A percentile compares a stretch with the other conserved stretches of the same genome.
These are phyloP conservation scores for Dysdera silvatica DNA, from an alignment of 1,140 invertebrate genomes.

Conservation along the genomic window DNA sequence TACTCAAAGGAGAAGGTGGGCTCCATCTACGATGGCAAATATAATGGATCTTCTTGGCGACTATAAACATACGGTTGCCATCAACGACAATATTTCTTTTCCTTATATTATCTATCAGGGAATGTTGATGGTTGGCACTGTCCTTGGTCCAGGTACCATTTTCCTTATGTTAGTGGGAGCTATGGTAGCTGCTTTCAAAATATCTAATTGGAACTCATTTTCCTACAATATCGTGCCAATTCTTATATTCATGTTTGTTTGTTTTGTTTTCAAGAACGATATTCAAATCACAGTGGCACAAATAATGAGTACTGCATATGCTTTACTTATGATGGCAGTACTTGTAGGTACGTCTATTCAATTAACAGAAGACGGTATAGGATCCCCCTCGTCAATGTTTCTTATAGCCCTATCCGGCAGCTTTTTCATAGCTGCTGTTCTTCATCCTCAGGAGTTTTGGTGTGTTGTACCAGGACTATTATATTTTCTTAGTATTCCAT, in stretches of 20 bases:
- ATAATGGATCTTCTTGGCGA: slow-evolving; percentile 55
- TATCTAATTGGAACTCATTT: slow-evolving; percentile 48
- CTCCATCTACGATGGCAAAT: slow-evolving; percentile 59
- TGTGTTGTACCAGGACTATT: slow-evolving; percentile 91
- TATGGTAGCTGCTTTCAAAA: slow-evolving; percentile 50
- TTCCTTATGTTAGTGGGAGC: slow-evolving; percentile 58
- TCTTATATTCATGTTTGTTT: slow-evolving; percentile 46
- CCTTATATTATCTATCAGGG: slow-evolving; percentile 51
- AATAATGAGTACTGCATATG: slow-evolving; percentile 67
- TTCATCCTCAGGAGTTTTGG: slow-evolving; percentile 98
- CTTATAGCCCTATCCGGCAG: slow-evolving; percentile 85
- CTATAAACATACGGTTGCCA: slow-evolving; percentile 47
- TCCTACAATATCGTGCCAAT: slow-evolving; percentile 47
- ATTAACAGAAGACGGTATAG: slow-evolving; percentile 85
- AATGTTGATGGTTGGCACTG: slow-evolving; percentile 50
- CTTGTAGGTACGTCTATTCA: slow-evolving; percentile 90
- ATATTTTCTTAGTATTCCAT: slow-evolving; percentile 93
- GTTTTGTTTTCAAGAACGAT: slow-evolving; percentile 46
- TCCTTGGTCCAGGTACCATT: slow-evolving; percentile 57
- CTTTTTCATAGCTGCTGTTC: slow-evolving; percentile 90
- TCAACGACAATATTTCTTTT: slow-evolving; percentile 55
- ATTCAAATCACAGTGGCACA: slow-evolving; percentile 57
- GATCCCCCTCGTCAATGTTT: slow-evolving; percentile 92
- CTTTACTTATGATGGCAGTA: slow-evolving; percentile 85
- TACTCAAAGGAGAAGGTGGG: slow-evolving; percentile 58